These are phyloP conservation scores for Heteromyza rotundicornis DNA, from an alignment of 2,888 invertebrate species.

Conservation along the genomic window DNA sequence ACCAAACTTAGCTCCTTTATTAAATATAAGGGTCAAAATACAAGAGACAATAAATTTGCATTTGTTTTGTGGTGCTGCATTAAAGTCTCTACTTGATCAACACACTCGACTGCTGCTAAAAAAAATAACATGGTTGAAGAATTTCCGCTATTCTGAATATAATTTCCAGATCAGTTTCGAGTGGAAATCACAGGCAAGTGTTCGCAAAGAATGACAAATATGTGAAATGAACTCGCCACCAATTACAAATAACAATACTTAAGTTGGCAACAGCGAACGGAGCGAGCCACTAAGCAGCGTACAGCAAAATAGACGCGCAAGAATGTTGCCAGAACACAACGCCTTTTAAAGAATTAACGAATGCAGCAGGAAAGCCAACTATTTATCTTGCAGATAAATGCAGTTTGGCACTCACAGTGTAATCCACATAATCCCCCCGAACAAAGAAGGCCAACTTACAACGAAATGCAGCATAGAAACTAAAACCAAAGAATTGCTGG, in stretches of 20 bases:
- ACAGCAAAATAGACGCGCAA: background rate
- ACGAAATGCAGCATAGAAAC: background rate
- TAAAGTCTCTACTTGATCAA: no score
- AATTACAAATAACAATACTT: slow-evolving; percentile 3
- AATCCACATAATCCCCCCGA: background rate
- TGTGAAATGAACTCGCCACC: slow-evolving; percentile 16
- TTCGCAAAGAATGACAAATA: slow-evolving; percentile 16
- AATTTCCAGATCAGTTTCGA: no score
- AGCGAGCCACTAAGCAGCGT: background rate
- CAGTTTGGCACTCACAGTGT: background rate
- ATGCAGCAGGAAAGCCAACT: background rate
- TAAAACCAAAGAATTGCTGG: background rate
- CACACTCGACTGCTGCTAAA: no score
- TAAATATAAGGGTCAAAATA: no score
- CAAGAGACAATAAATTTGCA: no score
- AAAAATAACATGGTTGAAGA: no score
- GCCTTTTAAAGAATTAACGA: background rate
- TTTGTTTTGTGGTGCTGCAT: no score
- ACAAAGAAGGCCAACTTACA: background rate
- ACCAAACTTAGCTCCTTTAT: no score
- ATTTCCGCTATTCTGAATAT: no score
- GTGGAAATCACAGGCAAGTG: slow-evolving; percentile 12
- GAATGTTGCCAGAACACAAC: background rate
- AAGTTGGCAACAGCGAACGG: background rate
- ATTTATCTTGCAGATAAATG: slow-evolving; percentile 1